Evolutionary conservation across 37 sponge, comb jelly and placozoan genomes (phyloP).

Genomic region (Ephydatia muelleri): DNA sequence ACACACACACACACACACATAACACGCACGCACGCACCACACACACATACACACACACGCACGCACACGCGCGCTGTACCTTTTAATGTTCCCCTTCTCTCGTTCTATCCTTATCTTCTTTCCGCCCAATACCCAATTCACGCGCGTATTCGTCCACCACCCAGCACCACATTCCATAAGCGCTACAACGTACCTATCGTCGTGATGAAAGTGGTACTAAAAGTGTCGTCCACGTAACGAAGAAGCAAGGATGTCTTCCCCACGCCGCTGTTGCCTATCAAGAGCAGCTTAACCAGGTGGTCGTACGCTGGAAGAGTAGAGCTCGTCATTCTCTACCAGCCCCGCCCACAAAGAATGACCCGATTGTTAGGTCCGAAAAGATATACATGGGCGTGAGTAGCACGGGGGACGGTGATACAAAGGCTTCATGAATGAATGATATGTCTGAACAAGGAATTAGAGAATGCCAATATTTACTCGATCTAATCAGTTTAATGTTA

Average conservation of each 20-base stretch:
- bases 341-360: background rate
- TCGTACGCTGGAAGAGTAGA: background rate
- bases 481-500: background rate
- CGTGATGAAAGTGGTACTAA: conserved; percentile 75
- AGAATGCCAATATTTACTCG: background rate
- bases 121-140: no score
- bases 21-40: no score
- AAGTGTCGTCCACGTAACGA: conserved; percentile 79
- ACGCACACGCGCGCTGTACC: no score
- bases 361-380: background rate
- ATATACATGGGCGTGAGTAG: background rate
- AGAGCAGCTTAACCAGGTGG: conserved; percentile 67
- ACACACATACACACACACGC: no score
- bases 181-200: conserved; percentile 67
- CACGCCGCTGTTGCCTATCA: conserved; percentile 82
- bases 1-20: no score
- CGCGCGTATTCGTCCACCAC: background rate
- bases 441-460: background rate
- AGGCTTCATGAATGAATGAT: background rate
- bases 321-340: background rate
- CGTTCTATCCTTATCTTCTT: no score
- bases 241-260: conserved; percentile 83
- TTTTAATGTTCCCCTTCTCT: no score
- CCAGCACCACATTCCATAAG: background rate
- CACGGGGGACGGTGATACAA: background rate